These are phyloP conservation scores for Nomada lathburiana DNA, from an alignment of 2,888 invertebrate species.

Conservation along the genomic window DNA sequence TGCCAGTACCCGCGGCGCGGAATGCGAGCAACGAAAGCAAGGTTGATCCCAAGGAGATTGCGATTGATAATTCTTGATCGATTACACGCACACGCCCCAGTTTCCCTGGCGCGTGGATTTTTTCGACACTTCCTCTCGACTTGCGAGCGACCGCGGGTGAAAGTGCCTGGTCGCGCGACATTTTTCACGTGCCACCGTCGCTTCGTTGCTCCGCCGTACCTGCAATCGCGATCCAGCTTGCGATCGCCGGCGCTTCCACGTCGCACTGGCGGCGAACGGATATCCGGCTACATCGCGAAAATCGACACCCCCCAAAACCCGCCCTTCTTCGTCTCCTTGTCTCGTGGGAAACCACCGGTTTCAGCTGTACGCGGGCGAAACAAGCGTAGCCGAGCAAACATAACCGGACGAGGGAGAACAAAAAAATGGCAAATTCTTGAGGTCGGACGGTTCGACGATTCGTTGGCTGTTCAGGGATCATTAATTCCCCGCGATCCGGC, in stretches of 20 bases:
- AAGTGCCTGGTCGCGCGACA: conserved; percentile 57
- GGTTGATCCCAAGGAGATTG: conserved; percentile 81
- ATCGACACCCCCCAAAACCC: too few relatives aligned
- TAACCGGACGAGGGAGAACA: neutral
- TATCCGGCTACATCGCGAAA: neutral
- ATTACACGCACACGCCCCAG: conserved; percentile 74
- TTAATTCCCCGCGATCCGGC: conserved; percentile 58
- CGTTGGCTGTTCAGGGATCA: conserved; percentile 51
- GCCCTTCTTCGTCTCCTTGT: neutral
- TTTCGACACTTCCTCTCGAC: conserved; percentile 66
- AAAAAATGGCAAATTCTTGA: neutral
- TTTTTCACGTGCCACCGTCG: conserved; percentile 54
- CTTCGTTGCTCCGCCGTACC: neutral
- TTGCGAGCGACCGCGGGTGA: conserved; percentile 51
- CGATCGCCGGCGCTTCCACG: conserved; percentile 8
- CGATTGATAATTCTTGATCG: conserved; percentile 74
- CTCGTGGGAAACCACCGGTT: neutral
- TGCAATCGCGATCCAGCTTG: neutral
- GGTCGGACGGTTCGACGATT: conserved; percentile 1
- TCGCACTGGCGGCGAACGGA: conserved; percentile 1
- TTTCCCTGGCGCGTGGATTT: conserved; percentile 65
- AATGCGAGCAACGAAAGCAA: conserved; percentile 82
- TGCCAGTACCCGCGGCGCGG: conserved; percentile 68
- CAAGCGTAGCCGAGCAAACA: too few relatives aligned
- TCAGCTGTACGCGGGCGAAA: too few relatives aligned